Evolutionary conservation across 2,797 vertebrate species (phyloP), one percentile per base, ranked within the genome.

Genomic region (Cottoperca gobio): DNA sequence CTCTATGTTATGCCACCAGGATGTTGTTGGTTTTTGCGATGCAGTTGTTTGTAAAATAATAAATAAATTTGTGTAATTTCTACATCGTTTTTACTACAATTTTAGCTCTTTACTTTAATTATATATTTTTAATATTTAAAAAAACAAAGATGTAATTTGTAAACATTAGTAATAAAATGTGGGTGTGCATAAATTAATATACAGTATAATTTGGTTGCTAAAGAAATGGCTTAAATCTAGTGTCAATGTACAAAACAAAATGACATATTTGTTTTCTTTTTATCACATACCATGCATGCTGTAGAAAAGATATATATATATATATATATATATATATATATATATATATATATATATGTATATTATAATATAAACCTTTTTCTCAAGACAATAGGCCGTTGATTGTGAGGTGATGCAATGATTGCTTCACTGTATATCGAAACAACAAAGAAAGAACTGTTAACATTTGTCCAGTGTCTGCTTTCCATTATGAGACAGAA

Each of bases 11-110:
- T 57, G 40, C 66, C 57, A 58, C 31, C 53, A 65, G 70, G 39
- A 62, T 45, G 58, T 26, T 28, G 37, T 13, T 72, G 8, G 48
- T 46, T 64, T 71, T 48, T 45, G 17, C 66, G n/a, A 70, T 61
- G n/a, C 78, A 23, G 82, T 59, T 68, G 16, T 23, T 6, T 46
- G 10, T n/a, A 13, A 69, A 69, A 52, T 48, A 69, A 69, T n/a
- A 58, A 43, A 52, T 24, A 26, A 19, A 26, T 73, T 57, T 54
- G 0, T 45, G 12, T 19, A 46, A 43, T 53, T 8, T 11, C 17
- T 6, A 43, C 16, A 52, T 13, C 19, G 3, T 28, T 77, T 46
- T 58, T 8, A 26, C 3, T 6, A 2, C 8, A 43, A 40, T 57
- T 50, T n/a, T 39, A 10, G 5, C 13, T 39, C 13, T 35, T 67